A percentile compares a stretch with the other conserved stretches of the same genome.
Evolutionary conservation across 2,113 vertebrate genomes (phyloP).

Genomic region (Tetrao urogallus): DNA sequence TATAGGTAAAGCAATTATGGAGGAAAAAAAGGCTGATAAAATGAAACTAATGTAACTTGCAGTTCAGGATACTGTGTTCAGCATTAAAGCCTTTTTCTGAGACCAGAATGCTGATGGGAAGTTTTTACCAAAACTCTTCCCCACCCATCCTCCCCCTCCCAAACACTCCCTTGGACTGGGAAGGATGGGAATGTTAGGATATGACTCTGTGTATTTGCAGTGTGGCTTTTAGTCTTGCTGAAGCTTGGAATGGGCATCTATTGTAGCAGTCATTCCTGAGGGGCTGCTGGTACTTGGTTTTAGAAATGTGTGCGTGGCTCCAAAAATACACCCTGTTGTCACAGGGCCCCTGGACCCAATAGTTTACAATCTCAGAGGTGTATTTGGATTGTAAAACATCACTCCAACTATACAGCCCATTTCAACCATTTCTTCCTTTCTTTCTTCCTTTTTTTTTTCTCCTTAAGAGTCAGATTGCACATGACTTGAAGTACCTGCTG

Average conservation of each 20-base stretch:
- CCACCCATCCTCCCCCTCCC: too few relatives aligned
- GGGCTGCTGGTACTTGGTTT: not conserved
- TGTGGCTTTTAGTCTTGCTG: not conserved
- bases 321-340: not conserved
- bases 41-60: not conserved
- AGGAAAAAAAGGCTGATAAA: not conserved
- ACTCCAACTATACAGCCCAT: not conserved
- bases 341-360: not conserved
- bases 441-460: not conserved
- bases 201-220: accelerated
- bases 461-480: not conserved
- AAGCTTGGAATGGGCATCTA: not conserved
- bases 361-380: not conserved
- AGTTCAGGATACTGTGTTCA: not conserved
- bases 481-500: not conserved
- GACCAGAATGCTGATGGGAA: not conserved
- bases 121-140: not conserved
- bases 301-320: not conserved
- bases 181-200: not conserved
- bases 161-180: not conserved
- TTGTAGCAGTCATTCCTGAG: not conserved
- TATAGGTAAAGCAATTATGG: not conserved
- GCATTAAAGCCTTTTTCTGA: not conserved
- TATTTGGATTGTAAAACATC: not conserved
- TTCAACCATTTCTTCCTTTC: not conserved